These are phyloP conservation scores for Drosophila nannoptera DNA, from an alignment of 1,140 invertebrate genomes.

Conservation along the genomic window DNA sequence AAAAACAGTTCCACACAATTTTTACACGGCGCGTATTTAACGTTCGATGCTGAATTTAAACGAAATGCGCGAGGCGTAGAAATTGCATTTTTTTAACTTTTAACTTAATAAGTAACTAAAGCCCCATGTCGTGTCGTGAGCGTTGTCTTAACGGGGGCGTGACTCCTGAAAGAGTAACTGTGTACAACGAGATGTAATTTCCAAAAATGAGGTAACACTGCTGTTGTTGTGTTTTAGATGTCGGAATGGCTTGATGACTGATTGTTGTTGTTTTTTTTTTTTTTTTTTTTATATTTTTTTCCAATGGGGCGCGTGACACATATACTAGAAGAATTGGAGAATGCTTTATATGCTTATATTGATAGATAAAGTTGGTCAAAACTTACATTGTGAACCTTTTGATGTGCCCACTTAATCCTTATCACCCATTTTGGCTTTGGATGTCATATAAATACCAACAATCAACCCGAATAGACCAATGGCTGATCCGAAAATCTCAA, in stretches of 20 bases:
- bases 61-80: slow-evolving; percentile 47
- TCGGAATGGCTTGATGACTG: slow-evolving; percentile 66
- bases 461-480: slow-evolving; percentile 99
- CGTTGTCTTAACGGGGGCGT: slow-evolving; percentile 13
- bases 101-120: slow-evolving; percentile 68
- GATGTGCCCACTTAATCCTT: slow-evolving; percentile 60
- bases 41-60: slow-evolving; percentile 47
- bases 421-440: slow-evolving; percentile 83
- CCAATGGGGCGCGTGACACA: slow-evolving; percentile 45
- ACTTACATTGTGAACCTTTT: slow-evolving; percentile 44
- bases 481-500: slow-evolving; percentile 98
- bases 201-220: slow-evolving; percentile 53
- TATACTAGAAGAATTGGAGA: slow-evolving; percentile 19
- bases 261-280: slow-evolving; percentile 40
- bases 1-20: slow-evolving; percentile 37
- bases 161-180: slow-evolving; percentile 54
- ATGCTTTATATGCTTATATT: slow-evolving; percentile 3
- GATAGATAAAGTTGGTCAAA: not conserved
- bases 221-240: slow-evolving; percentile 48
- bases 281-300: slow-evolving; percentile 1
- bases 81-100: slow-evolving; percentile 40
- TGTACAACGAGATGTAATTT: slow-evolving; percentile 62
- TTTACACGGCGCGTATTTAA: slow-evolving; percentile 48
- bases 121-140: slow-evolving; percentile 56
- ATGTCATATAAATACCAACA: slow-evolving; percentile 95